Evolutionary conservation across 2,888 invertebrate species (phyloP), one percentile per base, ranked within the genome.

Genomic region (Hirudinaria manillensis): DNA sequence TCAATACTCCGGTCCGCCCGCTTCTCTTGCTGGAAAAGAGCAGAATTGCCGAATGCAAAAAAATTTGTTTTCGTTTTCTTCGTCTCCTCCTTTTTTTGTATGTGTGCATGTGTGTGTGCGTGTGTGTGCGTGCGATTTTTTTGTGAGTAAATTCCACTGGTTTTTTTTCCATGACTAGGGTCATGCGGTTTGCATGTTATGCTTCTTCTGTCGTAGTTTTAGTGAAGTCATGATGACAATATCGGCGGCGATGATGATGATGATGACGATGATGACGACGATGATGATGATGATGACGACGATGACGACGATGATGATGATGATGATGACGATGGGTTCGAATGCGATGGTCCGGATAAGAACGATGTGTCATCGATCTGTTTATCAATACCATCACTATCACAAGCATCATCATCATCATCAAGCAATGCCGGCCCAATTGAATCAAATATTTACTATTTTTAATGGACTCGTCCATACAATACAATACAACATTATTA

Each of bases 181-280:
- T 45, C 13, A 45, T 3, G 4, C 4, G n/a, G n/a, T 3, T 32
- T 68, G 68, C 24, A 29, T 16, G 36, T 13, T 32, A 1, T n/a
- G 68, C 6, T 68, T 6, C 3, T 68, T 4, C 13, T 68, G 68
- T 34, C 32, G 68, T 34, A 29, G 68, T 34, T 68, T 45, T 34
- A 21, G 51, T 38, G 21, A 0, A 1, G 16, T 3, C 4, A 36
- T 36, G 36, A 68, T 68, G 68, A 68, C 19, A 16, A 68, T 68
- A 19, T 7, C 4, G 70, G 13, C 36, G 70, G 13, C 36, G 70
- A 38, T 70, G 70, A n/a, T 70, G 70, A 21, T 70, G 45, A 70
- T 70, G 70, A 70, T 70, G 70, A 70, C 21, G 70, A 45, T 70
- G 70, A 70, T 70, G 45, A 38, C 36, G 70, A 45, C 4, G 6